phyloP scores from a whole-genome alignment of 2,797 vertebrate species.

The Pantherophis vulpinus region DNA sequence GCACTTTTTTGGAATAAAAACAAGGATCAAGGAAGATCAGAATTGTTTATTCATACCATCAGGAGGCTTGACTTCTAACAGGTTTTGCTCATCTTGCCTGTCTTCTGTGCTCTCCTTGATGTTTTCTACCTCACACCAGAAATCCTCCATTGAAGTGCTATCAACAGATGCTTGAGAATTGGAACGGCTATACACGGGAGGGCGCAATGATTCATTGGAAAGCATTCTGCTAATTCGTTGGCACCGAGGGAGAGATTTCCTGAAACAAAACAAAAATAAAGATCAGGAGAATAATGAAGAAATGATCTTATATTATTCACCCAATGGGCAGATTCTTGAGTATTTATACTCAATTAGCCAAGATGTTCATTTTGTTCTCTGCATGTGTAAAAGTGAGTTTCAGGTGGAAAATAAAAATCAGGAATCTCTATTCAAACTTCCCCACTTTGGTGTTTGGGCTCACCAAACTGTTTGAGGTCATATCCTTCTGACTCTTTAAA shows the following conservation, averaged over 20 bases:
- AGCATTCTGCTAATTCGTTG: constrained; percentile 80
- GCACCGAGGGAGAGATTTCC: constrained; percentile 75
- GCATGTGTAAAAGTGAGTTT: not conserved
- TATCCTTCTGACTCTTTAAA: not conserved
- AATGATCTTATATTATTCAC: not conserved
- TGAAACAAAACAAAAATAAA: constrained; percentile 40
- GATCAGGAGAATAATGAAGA: not conserved
- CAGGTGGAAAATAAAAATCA: not conserved
- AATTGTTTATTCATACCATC: constrained; percentile 77
- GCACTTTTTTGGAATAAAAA: not conserved
- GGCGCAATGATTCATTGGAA: constrained; percentile 69
- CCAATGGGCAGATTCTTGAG: not conserved
- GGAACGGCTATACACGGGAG: constrained; percentile 71
- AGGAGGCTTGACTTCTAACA: constrained; percentile 78
- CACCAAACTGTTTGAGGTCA: not conserved
- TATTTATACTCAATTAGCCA: not conserved
- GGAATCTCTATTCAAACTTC: not conserved
- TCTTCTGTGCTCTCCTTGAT: constrained; percentile 79
- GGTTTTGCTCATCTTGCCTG: constrained; percentile 67
- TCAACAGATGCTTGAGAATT: constrained; percentile 73
- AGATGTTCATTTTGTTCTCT: not conserved
- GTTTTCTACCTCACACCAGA: constrained; percentile 89
- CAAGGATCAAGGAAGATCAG: not conserved
- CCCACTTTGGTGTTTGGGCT: not conserved
- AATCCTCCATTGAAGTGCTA: constrained; percentile 86